phyloP scores from a whole-genome alignment of 2,797 vertebrate genomes.

The Characodon lateralis region DNA sequence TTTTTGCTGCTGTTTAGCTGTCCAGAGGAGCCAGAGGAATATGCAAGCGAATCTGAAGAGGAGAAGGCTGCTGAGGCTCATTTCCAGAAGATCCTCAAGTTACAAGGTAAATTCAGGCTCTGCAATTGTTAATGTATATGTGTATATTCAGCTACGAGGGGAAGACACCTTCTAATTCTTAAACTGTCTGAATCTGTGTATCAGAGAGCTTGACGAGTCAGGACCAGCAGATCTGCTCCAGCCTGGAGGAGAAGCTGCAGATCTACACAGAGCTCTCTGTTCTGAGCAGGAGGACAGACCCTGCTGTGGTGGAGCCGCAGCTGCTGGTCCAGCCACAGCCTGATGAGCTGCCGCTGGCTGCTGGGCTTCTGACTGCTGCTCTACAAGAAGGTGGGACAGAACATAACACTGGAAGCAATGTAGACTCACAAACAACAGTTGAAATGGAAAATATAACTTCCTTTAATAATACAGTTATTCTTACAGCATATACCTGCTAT shows the following conservation, averaged over 20 bases:
- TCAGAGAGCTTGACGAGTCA: constrained; percentile 87
- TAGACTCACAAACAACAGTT: not conserved
- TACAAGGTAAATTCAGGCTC: constrained; percentile 79
- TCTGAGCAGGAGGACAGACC: constrained; percentile 74
- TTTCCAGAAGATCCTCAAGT: constrained; percentile 87
- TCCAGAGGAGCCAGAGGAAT: constrained; percentile 90
- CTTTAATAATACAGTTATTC: too few species aligned
- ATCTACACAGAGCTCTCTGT: constrained; percentile 84
- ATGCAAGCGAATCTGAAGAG: constrained; percentile 89
- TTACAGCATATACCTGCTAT: too few species aligned
- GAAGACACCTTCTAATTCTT: not conserved
- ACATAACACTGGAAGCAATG: not conserved
- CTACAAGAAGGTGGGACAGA: constrained; percentile 86
- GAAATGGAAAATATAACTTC: too few species aligned
- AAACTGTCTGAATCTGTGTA: constrained; percentile 6
- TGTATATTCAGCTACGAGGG: not conserved
- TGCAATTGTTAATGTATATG: not conserved
- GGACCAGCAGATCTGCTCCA: constrained; percentile 91
- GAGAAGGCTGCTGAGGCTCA: constrained; percentile 89
- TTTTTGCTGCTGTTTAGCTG: constrained; percentile 78
- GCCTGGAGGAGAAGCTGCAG: constrained; percentile 91
- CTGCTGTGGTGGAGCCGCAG: constrained; percentile 76
- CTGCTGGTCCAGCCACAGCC: constrained; percentile 86
- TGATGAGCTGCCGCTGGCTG: constrained; percentile 86
- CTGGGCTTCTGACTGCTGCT: constrained; percentile 84